Percentiles rank a stretch among this genome's conserved stretches.
phyloP scores from a whole-genome alignment of 92 coral and sea anemone genomes.

The Ricordea florida region DNA sequence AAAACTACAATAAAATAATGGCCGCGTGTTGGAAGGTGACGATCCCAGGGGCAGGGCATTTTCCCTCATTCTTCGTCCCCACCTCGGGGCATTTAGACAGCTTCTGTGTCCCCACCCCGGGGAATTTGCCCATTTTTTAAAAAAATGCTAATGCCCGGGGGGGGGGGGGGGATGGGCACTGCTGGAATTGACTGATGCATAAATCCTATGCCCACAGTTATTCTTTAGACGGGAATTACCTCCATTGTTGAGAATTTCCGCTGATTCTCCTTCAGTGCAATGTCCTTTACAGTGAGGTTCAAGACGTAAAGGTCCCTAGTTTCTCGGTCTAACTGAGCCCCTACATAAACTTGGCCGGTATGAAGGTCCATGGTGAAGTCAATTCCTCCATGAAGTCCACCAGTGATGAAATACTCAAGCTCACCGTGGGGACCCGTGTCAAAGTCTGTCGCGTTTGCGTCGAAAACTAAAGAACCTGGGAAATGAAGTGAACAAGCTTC shows the following conservation, averaged over 20 bases:
- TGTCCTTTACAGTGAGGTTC: conserved; percentile 67
- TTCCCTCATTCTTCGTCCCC: too few relatives aligned
- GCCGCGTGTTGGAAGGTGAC: too few relatives aligned
- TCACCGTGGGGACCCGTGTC: conserved; percentile 69
- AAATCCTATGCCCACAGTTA: background rate
- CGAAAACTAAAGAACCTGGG: conserved; percentile 48
- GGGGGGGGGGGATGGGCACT: too few relatives aligned
- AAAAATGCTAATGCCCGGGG: too few relatives aligned
- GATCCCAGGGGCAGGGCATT: too few relatives aligned
- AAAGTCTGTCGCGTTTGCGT: conserved; percentile 67
- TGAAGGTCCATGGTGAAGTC: conserved; percentile 59
- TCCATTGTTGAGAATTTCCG: conserved; percentile 18
- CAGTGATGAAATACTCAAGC: conserved; percentile 61
- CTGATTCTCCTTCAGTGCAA: conserved; percentile 37
- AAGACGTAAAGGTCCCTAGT: conserved; percentile 57
- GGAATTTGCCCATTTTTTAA: too few relatives aligned
- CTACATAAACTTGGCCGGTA: conserved; percentile 52
- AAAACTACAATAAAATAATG: too few relatives aligned
- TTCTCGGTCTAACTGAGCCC: conserved; percentile 64
- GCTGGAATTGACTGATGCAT: too few relatives aligned
- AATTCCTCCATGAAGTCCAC: conserved; percentile 61
- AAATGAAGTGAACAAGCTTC: too few relatives aligned
- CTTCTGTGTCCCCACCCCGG: too few relatives aligned
- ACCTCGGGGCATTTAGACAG: too few relatives aligned
- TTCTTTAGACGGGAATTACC: conserved; percentile 14